phyloP scores from a whole-genome alignment of 2,797 vertebrate genomes.

The Melanogrammus aeglefinus region DNA sequence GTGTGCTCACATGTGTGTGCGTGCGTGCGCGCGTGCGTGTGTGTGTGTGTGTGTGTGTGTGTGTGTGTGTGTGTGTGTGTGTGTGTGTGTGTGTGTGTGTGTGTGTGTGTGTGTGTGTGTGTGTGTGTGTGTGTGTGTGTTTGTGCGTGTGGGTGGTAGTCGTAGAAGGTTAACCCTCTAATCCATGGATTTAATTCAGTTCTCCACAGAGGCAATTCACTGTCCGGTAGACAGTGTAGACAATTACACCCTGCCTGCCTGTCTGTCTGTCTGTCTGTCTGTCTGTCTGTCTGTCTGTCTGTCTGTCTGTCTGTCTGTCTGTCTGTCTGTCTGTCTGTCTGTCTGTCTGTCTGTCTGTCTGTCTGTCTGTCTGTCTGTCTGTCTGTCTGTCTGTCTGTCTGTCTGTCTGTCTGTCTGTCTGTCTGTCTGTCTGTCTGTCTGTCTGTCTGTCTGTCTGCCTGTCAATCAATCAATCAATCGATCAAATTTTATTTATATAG shows the following conservation, averaged over 20 bases:
- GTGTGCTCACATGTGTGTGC: conserved; percentile 10
- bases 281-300: not conserved
- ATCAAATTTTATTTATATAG: too few species aligned
- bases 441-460: too few species aligned
- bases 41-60: not conserved
- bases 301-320: too few species aligned
- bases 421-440: not conserved
- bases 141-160: not conserved
- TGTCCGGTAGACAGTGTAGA: not conserved
- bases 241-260: not conserved
- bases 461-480: too few species aligned
- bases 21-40: too few species aligned
- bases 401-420: not conserved
- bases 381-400: too few species aligned
- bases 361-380: too few species aligned
- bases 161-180: not conserved
- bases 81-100: conserved; percentile 7
- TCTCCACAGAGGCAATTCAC: not conserved
- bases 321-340: too few species aligned
- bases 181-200: not conserved
- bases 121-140: not conserved
- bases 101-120: not conserved
- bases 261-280: not conserved
- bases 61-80: not conserved
- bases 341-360: too few species aligned